Conservation (phyloP, 2,797 vertebrate genomes). For the Strix occidentalis region DNA sequence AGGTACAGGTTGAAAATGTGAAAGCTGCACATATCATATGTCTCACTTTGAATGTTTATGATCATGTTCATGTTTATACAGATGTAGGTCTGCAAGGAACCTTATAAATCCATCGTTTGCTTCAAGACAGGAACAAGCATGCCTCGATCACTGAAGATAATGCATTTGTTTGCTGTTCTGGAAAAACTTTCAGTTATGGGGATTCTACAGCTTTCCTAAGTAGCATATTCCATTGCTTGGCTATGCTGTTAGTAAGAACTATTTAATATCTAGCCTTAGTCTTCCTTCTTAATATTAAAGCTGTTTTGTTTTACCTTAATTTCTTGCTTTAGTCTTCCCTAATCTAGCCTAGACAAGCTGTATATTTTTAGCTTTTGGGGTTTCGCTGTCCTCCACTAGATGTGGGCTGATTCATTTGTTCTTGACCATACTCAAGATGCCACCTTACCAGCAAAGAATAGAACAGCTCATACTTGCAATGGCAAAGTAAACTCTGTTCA, state of each 20-base stretch:
- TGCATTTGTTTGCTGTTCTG: neutral
- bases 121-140: neutral
- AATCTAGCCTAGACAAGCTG: neutral
- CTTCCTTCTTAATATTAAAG: neutral
- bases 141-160: neutral
- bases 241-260: neutral
- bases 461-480: neutral
- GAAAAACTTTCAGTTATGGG: neutral
- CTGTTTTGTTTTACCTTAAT: neutral
- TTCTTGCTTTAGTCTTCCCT: neutral
- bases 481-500: neutral
- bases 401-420: neutral
- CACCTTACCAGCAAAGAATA: neutral
- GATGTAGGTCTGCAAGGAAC: neutral
- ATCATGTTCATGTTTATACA: neutral
- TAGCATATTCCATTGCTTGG: neutral
- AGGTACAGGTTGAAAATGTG: neutral
- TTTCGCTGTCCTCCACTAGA: neutral
- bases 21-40: neutral
- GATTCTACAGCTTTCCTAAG: neutral
- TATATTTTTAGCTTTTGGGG: neutral
- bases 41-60: neutral
- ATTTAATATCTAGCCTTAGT: neutral
- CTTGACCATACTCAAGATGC: neutral
- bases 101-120: neutral